These are phyloP conservation scores for Lophotriccus pileatus DNA, from an alignment of 2,797 vertebrate species.

Conservation along the genomic window DNA sequence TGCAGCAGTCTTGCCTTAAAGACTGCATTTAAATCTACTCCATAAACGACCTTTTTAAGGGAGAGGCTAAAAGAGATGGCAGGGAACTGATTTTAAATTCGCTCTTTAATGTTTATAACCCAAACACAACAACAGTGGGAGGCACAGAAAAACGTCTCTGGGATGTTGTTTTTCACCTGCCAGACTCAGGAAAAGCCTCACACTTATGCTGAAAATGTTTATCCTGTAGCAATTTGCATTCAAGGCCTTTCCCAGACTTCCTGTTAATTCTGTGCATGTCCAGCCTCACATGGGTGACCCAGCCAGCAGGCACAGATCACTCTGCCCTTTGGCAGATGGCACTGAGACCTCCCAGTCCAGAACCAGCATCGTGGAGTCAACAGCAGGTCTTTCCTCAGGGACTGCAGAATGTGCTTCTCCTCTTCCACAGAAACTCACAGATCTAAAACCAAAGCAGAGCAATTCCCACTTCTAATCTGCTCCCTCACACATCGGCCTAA, in stretches of 20 bases:
- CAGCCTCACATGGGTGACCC: not conserved
- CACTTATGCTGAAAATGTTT: not conserved
- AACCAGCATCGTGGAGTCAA: not conserved
- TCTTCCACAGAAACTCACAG: not conserved
- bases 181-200: not conserved
- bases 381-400: not conserved
- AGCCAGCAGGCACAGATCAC: not conserved
- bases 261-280: not conserved
- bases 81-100: not conserved
- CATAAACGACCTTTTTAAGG: not conserved
- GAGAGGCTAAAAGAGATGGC: not conserved
- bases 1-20: not conserved
- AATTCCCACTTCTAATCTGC: not conserved
- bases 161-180: constrained; percentile 32
- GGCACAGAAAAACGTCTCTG: not conserved
- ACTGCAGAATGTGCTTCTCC: not conserved
- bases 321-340: constrained; percentile 43
- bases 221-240: not conserved
- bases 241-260: not conserved
- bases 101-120: not conserved
- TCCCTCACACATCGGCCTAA: not conserved
- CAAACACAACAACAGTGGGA: not conserved
- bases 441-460: not conserved
- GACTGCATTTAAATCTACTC: not conserved
- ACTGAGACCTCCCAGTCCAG: not conserved